Evolutionary conservation across 2,113 vertebrate species (phyloP), one percentile per base, ranked within the genome.

Genomic region (Calyptomena viridis): DNA sequence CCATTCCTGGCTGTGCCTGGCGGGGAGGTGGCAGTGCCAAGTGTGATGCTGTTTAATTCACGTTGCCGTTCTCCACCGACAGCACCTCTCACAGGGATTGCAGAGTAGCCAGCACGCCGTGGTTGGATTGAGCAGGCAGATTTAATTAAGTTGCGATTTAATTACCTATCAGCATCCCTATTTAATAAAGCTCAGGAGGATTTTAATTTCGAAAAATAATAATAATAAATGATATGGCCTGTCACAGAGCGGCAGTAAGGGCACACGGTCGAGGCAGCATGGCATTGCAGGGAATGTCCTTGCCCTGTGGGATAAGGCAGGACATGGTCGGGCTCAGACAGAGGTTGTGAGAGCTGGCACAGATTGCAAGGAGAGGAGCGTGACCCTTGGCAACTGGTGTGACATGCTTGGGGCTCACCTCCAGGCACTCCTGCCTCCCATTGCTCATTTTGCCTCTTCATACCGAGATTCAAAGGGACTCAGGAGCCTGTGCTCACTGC

Each of bases 91-190:
- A 1, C 52, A 62, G 84, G 93, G 96, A 81, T 11, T 87, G 93
- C 86, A 92, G 96, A 97, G 82, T 93, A 95, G 90, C 96, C 84
- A 89, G 76, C 39, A 7, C 8, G 94, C 94, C 8, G 42, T n/a
- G 39, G n/a, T 60, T 93, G 90, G 93, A 80, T 95, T 96, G 96
- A 71, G 91, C 95, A 60, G 90, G 84, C 95, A 62, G 94, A 93
- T 98, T 98, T 97, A 97, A 98, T 98, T 97, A 98, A 97, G 90
- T 89, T 94, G 89, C 84, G 67, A 97, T 97, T 91, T 98, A 98
- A 98, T 98, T 97, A 98, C 95, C 96, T 96, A 97, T 90, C 94
- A 96, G 93, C 96, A 96, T 96, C 93, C 84, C 94, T 93, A 84
- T 96, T 97, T 98, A 98, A 98, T 97, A 98, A 98, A 97, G 95